Conservation (phyloP, 2,888 invertebrate species). For the Agriopis leucophaearia region DNA sequence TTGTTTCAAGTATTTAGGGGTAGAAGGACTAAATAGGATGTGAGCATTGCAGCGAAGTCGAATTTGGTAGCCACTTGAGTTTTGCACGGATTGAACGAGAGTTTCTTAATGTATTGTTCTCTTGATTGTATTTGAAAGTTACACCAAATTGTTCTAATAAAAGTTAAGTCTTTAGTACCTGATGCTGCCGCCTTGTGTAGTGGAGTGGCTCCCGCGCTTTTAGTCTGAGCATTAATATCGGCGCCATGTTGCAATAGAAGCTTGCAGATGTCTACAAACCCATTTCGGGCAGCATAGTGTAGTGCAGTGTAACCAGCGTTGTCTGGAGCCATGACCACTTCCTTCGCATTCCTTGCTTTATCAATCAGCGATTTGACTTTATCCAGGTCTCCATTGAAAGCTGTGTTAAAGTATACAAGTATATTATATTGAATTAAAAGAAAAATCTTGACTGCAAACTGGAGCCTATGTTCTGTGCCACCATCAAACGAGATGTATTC, state of each 20-base stretch:
- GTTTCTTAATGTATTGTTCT: no score
- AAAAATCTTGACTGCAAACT: no score
- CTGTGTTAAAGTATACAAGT: constrained; percentile 68
- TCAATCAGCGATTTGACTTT: constrained; percentile 87
- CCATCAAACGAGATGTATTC: no score
- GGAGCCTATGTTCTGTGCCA: no score
- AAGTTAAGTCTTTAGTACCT: constrained; percentile 74
- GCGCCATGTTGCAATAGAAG: constrained; percentile 90
- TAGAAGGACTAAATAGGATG: no score
- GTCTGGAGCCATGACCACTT: constrained; percentile 88
- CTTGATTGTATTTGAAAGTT: no score
- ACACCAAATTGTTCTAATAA: no score
- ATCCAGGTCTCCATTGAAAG: constrained; percentile 90
- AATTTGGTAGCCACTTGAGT: no score
- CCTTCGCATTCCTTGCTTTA: constrained; percentile 76
- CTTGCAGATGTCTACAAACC: constrained; percentile 90
- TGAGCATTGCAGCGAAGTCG: no score
- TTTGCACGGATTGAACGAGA: no score
- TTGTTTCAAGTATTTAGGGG: no score
- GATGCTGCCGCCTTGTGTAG: constrained; percentile 93
- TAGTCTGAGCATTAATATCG: constrained; percentile 90
- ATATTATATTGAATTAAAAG: no score
- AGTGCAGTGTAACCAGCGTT: constrained; percentile 94
- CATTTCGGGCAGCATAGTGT: constrained; percentile 95
- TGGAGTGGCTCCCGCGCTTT: constrained; percentile 92